Percentiles rank a stretch among this genome's conserved stretches.
phyloP scores from a whole-genome alignment of 2,113 vertebrate genomes.

The Promerops cafer region DNA sequence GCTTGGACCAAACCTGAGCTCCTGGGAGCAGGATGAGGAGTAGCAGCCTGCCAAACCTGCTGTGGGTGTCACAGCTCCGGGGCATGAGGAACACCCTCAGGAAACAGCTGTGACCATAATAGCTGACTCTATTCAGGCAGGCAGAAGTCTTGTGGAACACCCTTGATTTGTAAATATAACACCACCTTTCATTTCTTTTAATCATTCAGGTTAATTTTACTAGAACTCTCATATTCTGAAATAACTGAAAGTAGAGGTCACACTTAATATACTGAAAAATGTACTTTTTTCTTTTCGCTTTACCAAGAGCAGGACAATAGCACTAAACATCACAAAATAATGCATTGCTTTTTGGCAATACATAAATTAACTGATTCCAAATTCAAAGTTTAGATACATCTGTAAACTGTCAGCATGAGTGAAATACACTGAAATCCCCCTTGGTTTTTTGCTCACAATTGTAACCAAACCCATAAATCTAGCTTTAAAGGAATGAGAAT shows the following conservation, averaged over 20 bases:
- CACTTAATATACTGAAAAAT: conserved; percentile 66
- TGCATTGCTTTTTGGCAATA: neutral
- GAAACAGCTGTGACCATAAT: neutral
- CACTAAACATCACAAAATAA: conserved; percentile 44
- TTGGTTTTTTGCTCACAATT: conserved; percentile 11
- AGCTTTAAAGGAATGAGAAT: conserved; percentile 8
- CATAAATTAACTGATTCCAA: neutral
- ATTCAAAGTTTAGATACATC: conserved; percentile 9
- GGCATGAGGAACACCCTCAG: neutral
- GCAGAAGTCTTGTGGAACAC: neutral
- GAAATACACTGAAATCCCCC: conserved; percentile 4
- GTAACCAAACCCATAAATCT: conserved; percentile 38
- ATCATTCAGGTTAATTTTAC: neutral
- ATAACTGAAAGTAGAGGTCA: neutral
- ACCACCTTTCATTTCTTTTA: neutral
- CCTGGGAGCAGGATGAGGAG: neutral
- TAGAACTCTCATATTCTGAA: neutral
- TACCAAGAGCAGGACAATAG: conserved; percentile 76
- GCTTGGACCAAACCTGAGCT: neutral
- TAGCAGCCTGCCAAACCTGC: neutral
- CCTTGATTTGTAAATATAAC: neutral
- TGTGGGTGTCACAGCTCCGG: neutral
- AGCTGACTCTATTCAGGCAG: neutral
- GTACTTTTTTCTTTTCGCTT: conserved; percentile 65
- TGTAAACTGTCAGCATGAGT: neutral